Conservation (phyloP, 1,140 invertebrate species). For the Penaeus chinensis region DNA sequence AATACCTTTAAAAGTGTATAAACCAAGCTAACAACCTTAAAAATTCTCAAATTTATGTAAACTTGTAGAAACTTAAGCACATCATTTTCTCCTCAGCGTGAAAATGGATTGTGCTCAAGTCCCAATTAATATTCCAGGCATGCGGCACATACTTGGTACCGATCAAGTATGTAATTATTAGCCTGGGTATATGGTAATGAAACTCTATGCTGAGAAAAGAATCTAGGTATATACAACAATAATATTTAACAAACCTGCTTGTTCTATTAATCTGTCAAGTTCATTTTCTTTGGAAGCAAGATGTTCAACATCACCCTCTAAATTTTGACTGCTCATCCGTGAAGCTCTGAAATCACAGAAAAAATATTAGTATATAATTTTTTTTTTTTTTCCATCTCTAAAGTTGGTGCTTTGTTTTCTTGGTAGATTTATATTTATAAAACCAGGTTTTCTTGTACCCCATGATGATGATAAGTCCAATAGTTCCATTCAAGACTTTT, state of each 20-base stretch:
- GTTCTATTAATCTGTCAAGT: constrained; percentile 77
- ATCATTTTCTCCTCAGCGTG: too few relatives aligned
- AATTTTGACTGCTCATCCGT: constrained; percentile 29
- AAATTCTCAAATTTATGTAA: too few relatives aligned
- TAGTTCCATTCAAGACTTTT: too few relatives aligned
- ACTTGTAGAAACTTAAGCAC: too few relatives aligned
- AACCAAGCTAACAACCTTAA: too few relatives aligned
- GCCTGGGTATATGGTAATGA: not conserved
- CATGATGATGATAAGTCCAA: too few relatives aligned
- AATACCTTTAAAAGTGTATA: too few relatives aligned
- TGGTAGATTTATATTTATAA: too few relatives aligned
- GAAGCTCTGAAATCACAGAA: constrained; percentile 39
- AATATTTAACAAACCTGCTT: constrained; percentile 69
- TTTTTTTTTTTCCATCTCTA: too few relatives aligned
- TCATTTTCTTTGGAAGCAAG: constrained; percentile 79
- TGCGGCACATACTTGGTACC: constrained; percentile 25
- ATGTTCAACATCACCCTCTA: constrained; percentile 74
- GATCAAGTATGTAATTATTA: constrained; percentile 12
- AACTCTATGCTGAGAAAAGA: not conserved
- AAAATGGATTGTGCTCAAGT: not conserved
- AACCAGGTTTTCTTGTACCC: too few relatives aligned
- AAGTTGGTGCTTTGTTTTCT: not conserved
- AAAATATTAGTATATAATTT: not conserved
- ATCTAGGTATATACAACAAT: not conserved
- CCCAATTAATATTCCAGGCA: not conserved